A percentile compares a stretch with the other conserved stretches of the same genome.
phyloP scores from a whole-genome alignment of 2,797 vertebrate species.

The Gadopsis bispinosus region DNA sequence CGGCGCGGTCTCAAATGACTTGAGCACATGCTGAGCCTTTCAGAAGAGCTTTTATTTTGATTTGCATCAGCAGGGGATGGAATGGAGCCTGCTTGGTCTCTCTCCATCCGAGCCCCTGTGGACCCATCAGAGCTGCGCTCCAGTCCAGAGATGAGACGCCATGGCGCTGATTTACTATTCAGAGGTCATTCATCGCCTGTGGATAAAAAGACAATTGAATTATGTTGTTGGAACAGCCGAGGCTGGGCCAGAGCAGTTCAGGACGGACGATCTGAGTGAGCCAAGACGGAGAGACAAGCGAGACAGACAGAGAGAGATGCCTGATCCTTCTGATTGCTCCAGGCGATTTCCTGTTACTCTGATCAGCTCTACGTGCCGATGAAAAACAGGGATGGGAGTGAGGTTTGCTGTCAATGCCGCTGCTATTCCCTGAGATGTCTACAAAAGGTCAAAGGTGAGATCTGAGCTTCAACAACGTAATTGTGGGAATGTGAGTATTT shows the following conservation, averaged over 20 bases:
- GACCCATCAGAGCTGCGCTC: constrained; percentile 62
- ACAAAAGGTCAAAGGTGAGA: constrained; percentile 33
- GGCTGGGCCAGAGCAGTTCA: constrained; percentile 42
- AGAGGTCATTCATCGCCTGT: constrained; percentile 76
- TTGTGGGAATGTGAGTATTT: constrained; percentile 12
- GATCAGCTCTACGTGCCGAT: constrained; percentile 35
- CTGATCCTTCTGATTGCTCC: constrained; percentile 48
- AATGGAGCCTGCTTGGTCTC: constrained; percentile 65
- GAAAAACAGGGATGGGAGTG: constrained; percentile 47
- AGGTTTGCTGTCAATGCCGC: constrained; percentile 21
- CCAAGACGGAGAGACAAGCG: constrained; percentile 45
- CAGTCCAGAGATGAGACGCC: constrained; percentile 74
- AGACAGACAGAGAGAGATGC: constrained; percentile 36
- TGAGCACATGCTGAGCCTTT: constrained; percentile 76
- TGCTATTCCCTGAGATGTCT: constrained; percentile 27
- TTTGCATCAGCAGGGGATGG: constrained; percentile 73
- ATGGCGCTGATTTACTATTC: constrained; percentile 76
- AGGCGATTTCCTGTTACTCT: constrained; percentile 50
- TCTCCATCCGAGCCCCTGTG: constrained; percentile 62
- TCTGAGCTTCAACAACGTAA: constrained; percentile 7
- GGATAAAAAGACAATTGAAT: constrained; percentile 79
- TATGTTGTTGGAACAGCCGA: constrained; percentile 65
- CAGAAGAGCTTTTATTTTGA: constrained; percentile 70
- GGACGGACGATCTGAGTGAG: constrained; percentile 43
- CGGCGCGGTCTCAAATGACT: constrained; percentile 60